Base-by-base conservation (phyloP, 23 tunicate genomes). In the Corella eumyota region DNA sequence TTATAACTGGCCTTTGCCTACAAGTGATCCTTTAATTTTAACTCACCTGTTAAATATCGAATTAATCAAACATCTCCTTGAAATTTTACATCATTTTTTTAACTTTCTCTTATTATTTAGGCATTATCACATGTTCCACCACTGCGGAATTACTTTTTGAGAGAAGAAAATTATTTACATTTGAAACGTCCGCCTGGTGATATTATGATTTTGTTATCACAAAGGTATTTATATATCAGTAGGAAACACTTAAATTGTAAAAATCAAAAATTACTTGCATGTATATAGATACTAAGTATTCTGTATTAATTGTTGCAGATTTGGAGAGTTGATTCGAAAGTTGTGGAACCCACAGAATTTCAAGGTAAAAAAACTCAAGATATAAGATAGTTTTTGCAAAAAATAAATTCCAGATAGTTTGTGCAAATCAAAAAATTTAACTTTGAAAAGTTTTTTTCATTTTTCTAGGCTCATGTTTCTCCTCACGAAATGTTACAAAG, bases 401-500 rank as follows among this genome's bases (percentile, higher is more conserved):
- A 40, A 9, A 40, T 40, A 40, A 11, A 40, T 9, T 15, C 15
- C 15, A 40, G 15, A 9, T 15, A 40, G 48, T 40, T 11, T 40
- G 13, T 15, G 15, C 48, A 11, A 11, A 40, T 11, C 48, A 40
- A 40, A 40, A 40, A 40, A 40, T 15, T 40, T 9, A 40, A 40
- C n/a, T n/a, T n/a, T n/a, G n/a, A n/a, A n/a, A n/a, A n/a, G n/a
- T n/a, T n/a, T n/a, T n/a, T n/a, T n/a, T 11, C 48, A 40, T 15
- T 9, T 49, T 32, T 37, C 40, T 36, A 71, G 80, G 91, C 97
- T 5, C 97, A 90, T 62, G 91, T 90, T 7, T 81, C 92, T 0
- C 97, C 97, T n/a, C 97, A 90, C 52, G 97, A 90, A 51, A 80
- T 90, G 84, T 49, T 90, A 61, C 97, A 90, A 64, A 74, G 83